phyloP scores from a whole-genome alignment of 2,113 vertebrate species.

The Candoia aspera region DNA sequence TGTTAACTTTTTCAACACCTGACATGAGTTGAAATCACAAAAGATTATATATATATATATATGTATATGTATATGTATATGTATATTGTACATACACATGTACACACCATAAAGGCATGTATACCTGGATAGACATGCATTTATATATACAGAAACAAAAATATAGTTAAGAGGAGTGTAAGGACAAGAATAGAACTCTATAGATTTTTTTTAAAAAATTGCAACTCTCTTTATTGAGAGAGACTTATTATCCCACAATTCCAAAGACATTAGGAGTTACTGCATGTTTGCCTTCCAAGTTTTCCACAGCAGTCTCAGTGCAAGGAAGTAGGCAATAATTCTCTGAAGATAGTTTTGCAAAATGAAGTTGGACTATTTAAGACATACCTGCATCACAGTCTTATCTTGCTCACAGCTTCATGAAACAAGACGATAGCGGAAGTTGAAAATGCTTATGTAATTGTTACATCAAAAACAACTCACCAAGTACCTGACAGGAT shows the following conservation, averaged over 20 bases:
- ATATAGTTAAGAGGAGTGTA: background rate
- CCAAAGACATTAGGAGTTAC: background rate
- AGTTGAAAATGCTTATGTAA: background rate
- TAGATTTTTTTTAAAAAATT: background rate
- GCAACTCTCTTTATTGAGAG: background rate
- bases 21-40: background rate
- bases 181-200: background rate
- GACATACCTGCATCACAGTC: background rate
- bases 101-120: background rate
- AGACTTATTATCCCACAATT: background rate
- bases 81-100: background rate
- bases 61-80: too few relatives aligned
- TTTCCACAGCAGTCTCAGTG: background rate
- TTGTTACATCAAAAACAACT: background rate
- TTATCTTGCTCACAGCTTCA: background rate
- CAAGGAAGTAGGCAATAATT: background rate
- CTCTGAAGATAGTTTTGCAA: background rate
- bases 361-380: background rate
- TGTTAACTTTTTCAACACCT: too few relatives aligned
- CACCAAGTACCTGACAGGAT: background rate
- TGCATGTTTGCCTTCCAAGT: background rate
- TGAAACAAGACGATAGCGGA: background rate
- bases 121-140: background rate
- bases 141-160: background rate
- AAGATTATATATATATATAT: background rate